Conservation (phyloP, 2,797 vertebrate genomes). For the Pseudochaenichthys georgianus region DNA sequence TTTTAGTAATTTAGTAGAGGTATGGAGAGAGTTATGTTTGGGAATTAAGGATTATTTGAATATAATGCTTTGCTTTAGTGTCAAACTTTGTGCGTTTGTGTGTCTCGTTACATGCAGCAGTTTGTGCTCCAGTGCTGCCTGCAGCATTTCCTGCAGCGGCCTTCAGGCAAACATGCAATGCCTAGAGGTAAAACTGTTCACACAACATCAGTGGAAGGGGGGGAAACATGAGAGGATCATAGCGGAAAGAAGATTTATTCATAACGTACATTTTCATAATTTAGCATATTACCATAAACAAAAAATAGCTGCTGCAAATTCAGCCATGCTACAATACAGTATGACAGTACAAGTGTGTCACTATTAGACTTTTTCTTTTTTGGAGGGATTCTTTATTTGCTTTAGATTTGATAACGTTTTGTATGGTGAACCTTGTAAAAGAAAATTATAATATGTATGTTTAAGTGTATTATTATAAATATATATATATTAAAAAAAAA, state of each 20-base stretch:
- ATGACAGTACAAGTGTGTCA: background rate
- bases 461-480: too few relatives aligned
- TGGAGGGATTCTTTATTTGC: too few relatives aligned
- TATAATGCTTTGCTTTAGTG: background rate
- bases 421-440: too few relatives aligned
- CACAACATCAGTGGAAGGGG: conserved; percentile 15
- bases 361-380: background rate
- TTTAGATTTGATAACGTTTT: too few relatives aligned
- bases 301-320: background rate
- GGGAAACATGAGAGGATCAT: background rate
- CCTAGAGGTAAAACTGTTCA: conserved; percentile 42
- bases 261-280: background rate
- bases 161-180: conserved; percentile 43
- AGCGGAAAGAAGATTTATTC: conserved; percentile 4
- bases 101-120: conserved; percentile 18
- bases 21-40: background rate
- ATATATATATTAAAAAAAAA: too few relatives aligned
- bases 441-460: too few relatives aligned
- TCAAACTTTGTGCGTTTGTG: conserved; percentile 16
- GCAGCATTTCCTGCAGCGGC: conserved; percentile 49
- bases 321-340: background rate
- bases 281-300: background rate
- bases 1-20: background rate
- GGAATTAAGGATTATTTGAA: background rate
- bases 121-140: conserved; percentile 32